Percentiles rank a stretch among this genome's conserved stretches.
These are phyloP conservation scores for Sebastes matsubarae DNA, from an alignment of 2,797 vertebrate genomes.

Conservation along the genomic window DNA sequence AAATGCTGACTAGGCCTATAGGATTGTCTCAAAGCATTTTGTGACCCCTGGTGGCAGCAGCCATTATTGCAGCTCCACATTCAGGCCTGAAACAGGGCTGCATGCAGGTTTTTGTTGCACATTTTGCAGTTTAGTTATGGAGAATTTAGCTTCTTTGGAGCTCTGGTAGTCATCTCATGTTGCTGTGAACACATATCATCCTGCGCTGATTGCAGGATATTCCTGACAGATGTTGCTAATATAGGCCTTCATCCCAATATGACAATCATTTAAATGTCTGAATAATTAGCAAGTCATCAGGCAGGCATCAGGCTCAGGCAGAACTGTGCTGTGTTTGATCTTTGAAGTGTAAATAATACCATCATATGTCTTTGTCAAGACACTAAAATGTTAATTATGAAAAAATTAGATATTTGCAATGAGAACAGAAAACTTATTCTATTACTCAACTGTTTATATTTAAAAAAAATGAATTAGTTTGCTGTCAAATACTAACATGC, in stretches of 20 bases:
- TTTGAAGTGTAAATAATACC: background rate
- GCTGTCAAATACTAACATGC: too few relatives aligned
- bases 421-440: background rate
- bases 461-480: too few relatives aligned
- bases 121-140: background rate
- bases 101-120: background rate
- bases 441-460: background rate
- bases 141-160: background rate
- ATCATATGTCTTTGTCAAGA: background rate
- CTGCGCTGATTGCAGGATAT: background rate
- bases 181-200: background rate
- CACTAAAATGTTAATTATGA: background rate
- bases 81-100: background rate
- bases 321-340: background rate
- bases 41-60: conserved; percentile 41
- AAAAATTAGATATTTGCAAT: background rate
- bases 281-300: background rate
- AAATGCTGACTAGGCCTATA: background rate
- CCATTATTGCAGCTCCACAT: background rate
- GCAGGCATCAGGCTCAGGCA: background rate
- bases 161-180: background rate
- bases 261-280: background rate
- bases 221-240: background rate
- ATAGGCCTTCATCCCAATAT: background rate
- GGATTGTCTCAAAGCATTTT: conserved; percentile 1